Base-by-base conservation (phyloP, 2,113 vertebrate genomes). In the Mobula birostris region DNA sequence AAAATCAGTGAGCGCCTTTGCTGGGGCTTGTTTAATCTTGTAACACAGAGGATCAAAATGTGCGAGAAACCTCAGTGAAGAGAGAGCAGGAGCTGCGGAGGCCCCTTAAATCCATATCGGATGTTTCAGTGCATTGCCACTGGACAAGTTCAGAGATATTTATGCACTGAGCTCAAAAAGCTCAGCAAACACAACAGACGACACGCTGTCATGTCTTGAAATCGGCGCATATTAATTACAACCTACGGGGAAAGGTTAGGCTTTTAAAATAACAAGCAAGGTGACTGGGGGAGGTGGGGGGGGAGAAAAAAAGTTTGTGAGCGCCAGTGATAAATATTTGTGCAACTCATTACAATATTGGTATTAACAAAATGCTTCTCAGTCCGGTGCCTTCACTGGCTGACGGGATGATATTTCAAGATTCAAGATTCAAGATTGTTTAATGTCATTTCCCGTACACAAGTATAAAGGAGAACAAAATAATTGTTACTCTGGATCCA, bases 171-270 rank as follows among this genome's bases (percentile, higher is more conserved):
- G 68, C 70, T 21, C 66, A 36, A 93, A 68, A 19, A 27, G 7
- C 36, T 48, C 68, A 21, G 29, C 90, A 72, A 48, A 93, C 21
- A 74, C 66, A 72, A 7, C 90, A 93, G 90, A 68, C 66, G 90
- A 74, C 24, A 74, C 85, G 36, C 66, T 66, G 88, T 36, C 48
- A 74, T n/a, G 17, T 74, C 40, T 93, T 24, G 40, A 74, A 93
- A 93, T 93, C 90, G 0, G 48, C 72, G 90, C 90, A 93, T 93
- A 74, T 93, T 93, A 72, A 93, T 93, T 70, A 93, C 36, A 68
- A 72, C 68, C 68, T 72, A 72, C 90, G 27, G 66, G 17, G 61
- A 93, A 93, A 74, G 91, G 91, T 93, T 93, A 93, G 12, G 9
- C 70, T 93, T 93, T 93, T 76, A 74, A 93, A 24, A 93, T 27